These are phyloP conservation scores for Drosophila anceps DNA, from an alignment of 2,888 invertebrate genomes.

Conservation along the genomic window DNA sequence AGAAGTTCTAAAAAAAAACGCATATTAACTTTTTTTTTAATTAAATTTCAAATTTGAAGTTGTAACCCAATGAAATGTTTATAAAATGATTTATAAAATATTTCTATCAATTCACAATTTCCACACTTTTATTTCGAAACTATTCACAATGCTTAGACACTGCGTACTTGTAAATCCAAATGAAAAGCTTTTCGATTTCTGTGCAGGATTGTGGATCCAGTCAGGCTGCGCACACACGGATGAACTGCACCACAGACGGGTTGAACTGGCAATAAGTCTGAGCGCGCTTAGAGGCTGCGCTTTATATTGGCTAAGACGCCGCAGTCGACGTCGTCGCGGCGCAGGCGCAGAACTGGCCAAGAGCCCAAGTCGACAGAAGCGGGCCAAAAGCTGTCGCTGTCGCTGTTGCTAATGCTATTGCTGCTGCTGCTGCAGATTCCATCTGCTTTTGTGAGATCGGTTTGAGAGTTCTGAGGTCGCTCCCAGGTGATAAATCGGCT, in stretches of 20 bases:
- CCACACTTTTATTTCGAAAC: neutral
- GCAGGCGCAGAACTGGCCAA: conserved; percentile 50
- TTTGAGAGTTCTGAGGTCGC: conserved; percentile 17
- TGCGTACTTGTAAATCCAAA: conserved; percentile 12
- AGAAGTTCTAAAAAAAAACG: too few species aligned
- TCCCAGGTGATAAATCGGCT: conserved; percentile 62
- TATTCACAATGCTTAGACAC: conserved; percentile 5
- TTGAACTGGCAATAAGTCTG: conserved; percentile 64
- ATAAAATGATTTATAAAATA: neutral
- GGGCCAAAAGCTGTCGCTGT: conserved; percentile 11
- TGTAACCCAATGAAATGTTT: neutral
- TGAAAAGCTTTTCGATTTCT: neutral
- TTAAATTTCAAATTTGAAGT: neutral
- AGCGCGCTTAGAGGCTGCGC: conserved; percentile 58
- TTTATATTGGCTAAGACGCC: conserved; percentile 69
- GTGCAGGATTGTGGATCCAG: conserved; percentile 19
- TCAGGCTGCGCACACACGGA: conserved; percentile 4
- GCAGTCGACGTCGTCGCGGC: conserved; percentile 39
- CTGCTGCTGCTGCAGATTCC: conserved; percentile 25
- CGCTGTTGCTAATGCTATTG: conserved; percentile 3
- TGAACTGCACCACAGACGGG: conserved; percentile 42
- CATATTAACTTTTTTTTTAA: too few species aligned
- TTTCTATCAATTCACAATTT: neutral
- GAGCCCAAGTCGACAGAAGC: conserved; percentile 19
- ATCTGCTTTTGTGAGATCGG: conserved; percentile 30